Evolutionary conservation across 2,888 invertebrate species (phyloP).

Genomic region (Hypselothyrea guttata): DNA sequence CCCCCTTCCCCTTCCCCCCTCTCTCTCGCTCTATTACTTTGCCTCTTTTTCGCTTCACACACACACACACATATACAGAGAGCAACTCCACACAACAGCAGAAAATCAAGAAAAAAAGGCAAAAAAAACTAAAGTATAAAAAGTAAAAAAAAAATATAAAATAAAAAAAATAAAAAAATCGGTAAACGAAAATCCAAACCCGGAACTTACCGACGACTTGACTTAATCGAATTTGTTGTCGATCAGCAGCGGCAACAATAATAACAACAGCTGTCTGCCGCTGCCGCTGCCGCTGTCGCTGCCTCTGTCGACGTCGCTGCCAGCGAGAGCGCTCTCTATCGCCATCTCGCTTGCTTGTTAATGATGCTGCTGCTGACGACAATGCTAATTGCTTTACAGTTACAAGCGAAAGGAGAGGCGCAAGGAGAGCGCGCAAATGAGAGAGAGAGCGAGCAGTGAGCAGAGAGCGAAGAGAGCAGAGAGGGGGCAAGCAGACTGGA

Average conservation of each 20-base stretch:
- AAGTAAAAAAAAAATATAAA: constrained; percentile 37
- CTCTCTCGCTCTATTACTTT: too few relatives aligned
- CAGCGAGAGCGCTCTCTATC: constrained; percentile 26
- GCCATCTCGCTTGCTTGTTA: constrained; percentile 13
- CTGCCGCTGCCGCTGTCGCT: constrained; percentile 30
- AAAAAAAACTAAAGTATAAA: too few relatives aligned
- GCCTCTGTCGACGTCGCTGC: constrained; percentile 48
- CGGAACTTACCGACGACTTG: constrained; percentile 68
- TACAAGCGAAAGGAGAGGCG: constrained; percentile 20
- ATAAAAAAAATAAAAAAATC: constrained; percentile 39
- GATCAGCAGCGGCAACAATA: constrained; percentile 45
- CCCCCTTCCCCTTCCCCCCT: too few relatives aligned
- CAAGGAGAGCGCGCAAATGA: not conserved
- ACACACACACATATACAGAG: too few relatives aligned
- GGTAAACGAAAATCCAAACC: constrained; percentile 71
- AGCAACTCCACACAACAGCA: constrained; percentile 31
- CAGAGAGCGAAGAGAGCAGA: not conserved
- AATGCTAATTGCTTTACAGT: constrained; percentile 33
- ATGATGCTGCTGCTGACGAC: constrained; percentile 54
- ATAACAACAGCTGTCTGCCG: constrained; percentile 16
- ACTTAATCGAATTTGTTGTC: constrained; percentile 76
- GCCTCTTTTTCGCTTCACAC: too few relatives aligned
- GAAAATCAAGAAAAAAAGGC: not conserved
- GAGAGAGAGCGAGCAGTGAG: constrained; percentile 4
- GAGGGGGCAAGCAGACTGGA: constrained; percentile 5